phyloP scores from a whole-genome alignment of 2,113 vertebrate genomes.

The Formicarius rufipectus region DNA sequence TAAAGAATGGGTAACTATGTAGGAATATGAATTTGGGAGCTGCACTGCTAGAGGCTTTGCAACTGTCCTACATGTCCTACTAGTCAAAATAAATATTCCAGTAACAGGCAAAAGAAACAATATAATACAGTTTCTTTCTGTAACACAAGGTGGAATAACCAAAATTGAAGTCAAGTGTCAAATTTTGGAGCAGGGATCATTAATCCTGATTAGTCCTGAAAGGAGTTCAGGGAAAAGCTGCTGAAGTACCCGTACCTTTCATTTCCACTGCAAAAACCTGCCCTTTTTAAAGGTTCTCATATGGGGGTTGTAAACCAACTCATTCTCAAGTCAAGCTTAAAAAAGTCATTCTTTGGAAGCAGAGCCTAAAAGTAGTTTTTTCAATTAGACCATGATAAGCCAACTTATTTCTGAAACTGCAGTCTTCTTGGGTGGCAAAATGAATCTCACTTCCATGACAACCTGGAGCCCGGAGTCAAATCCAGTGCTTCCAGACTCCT shows the following conservation, averaged over 20 bases:
- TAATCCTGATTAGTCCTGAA: neutral
- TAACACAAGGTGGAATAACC: neutral
- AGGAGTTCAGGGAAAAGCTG: neutral
- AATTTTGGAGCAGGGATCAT: neutral
- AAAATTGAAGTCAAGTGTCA: neutral
- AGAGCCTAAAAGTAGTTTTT: neutral
- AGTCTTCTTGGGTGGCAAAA: neutral
- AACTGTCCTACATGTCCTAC: rapidly evolving
- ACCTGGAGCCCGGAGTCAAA: neutral
- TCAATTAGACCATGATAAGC: neutral
- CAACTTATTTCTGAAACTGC: neutral
- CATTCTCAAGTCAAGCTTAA: neutral
- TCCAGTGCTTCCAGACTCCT: neutral
- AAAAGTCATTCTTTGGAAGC: neutral
- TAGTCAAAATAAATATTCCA: neutral
- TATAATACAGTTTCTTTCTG: neutral
- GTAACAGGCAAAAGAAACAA: neutral
- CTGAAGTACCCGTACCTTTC: neutral
- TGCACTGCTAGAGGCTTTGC: neutral
- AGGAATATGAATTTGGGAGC: neutral
- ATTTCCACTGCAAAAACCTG: neutral
- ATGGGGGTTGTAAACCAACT: neutral
- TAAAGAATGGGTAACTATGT: neutral
- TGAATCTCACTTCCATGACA: neutral
- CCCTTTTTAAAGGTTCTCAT: neutral